Evolutionary conservation across 1,140 invertebrate genomes (phyloP), one percentile per base, ranked within the genome.

Genomic region (Argopecten irradians): DNA sequence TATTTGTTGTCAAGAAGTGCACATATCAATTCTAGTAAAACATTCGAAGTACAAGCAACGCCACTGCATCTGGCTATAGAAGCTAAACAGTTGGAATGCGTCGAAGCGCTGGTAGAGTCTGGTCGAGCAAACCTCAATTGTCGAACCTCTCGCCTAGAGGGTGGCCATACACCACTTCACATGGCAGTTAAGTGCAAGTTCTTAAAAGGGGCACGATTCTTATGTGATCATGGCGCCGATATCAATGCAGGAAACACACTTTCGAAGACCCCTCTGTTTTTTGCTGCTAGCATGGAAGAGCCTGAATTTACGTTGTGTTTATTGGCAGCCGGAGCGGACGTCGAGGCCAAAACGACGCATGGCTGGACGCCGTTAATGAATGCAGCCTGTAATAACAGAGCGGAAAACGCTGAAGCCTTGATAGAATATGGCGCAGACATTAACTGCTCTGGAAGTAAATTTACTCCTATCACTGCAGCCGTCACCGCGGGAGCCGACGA

Each of bases 401-500:
- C 39, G 8, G 94, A 95, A 28, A 95, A 94, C 22, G 96, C 97
- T 3, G 92, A 95, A n/a, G 85, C 96, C 33, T 91, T 97, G 5
- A 88, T 97, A 19, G 92, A 95, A 83, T 92, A 96, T 86, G 94
- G 96, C 83, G 96, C 96, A 22, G 95, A 96, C 90, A 94, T 96
- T 0, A 95, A 95, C 90, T 95, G 7, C 22, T 71, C 95, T 90
- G 85, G 90, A 28, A 84, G 71, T 33, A 84, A 82, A 14, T 98
- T 98, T 46, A 98, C 98, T 55, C 98, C 98, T 71, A 95, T 99
- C 87, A 95, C 98, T 33, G 98, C 99, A 0, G 98, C 98, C 16
- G 98, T 98, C 0, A 98, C 98, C 92, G 98, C 98, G 95, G 98
- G 98, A 0, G 98, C 99, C 94, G 97, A 98, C 91, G 97, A 98